phyloP scores from a whole-genome alignment of 1,140 invertebrate species.

The Philaenus spumarius region DNA sequence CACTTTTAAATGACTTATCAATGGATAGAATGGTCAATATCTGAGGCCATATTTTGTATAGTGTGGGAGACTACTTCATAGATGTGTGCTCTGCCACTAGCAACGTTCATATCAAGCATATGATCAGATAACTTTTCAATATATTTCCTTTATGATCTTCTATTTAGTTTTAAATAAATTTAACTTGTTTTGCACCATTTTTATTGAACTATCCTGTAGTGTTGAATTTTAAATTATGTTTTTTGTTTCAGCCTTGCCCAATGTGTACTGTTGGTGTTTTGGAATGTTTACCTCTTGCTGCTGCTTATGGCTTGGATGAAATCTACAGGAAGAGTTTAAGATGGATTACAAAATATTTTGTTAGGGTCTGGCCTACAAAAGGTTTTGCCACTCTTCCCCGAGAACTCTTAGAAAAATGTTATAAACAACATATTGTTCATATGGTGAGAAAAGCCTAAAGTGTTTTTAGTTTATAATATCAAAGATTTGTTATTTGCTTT shows the following conservation, averaged over 20 bases:
- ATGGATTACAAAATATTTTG: slow-evolving; percentile 80
- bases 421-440: slow-evolving; percentile 70
- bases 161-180: too few species aligned
- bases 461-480: too few species aligned
- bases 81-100: too few species aligned
- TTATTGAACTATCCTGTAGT: too few species aligned
- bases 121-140: too few species aligned
- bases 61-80: too few species aligned
- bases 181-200: too few species aligned
- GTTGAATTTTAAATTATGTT: background rate
- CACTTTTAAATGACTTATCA: too few species aligned
- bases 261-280: slow-evolving; percentile 69
- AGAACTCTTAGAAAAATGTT: slow-evolving; percentile 74
- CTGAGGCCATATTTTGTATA: too few species aligned
- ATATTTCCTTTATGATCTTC: too few species aligned
- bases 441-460: slow-evolving; percentile 41
- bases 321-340: slow-evolving; percentile 73
- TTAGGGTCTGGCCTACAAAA: slow-evolving; percentile 79
- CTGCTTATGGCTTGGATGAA: slow-evolving; percentile 80
- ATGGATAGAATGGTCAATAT: too few species aligned
- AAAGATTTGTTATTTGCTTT: background rate
- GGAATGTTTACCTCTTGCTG: slow-evolving; percentile 73
- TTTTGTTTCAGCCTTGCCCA: slow-evolving; percentile 59
- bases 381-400: slow-evolving; percentile 72
- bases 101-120: too few species aligned